Conservation (phyloP, 2,888 invertebrate species). For the Xanthia togata region DNA sequence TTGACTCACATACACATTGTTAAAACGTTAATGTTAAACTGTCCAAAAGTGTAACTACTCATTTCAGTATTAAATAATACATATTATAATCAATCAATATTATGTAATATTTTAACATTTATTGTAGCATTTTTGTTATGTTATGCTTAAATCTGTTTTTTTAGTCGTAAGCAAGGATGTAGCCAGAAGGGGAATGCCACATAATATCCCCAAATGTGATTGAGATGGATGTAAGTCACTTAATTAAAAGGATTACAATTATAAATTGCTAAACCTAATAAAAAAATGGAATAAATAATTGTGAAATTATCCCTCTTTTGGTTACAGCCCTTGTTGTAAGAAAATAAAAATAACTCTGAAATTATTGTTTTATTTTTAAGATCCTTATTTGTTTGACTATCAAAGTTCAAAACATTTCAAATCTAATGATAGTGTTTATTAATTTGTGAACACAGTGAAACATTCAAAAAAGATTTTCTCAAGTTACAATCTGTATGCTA, state of each 20-base stretch:
- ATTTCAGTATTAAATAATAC: conserved; percentile 66
- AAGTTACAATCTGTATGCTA: background rate
- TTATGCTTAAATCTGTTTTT: conserved; percentile 79
- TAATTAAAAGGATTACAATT: background rate
- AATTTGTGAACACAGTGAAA: background rate
- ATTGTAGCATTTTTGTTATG: conserved; percentile 80
- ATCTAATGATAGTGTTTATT: background rate
- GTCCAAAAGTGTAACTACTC: conserved; percentile 60
- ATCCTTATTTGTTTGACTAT: background rate
- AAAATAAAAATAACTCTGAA: conserved; percentile 56
- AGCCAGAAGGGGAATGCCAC: conserved; percentile 20
- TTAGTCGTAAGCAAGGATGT: conserved; percentile 74
- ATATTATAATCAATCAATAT: conserved; percentile 53
- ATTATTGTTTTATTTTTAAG: conserved; percentile 35
- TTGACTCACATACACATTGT: background rate
- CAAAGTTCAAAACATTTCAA: background rate
- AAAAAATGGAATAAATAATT: too few relatives aligned
- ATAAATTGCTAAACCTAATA: background rate
- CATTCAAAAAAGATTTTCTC: background rate
- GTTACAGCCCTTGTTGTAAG: conserved; percentile 42
- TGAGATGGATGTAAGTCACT: background rate
- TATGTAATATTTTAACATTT: conserved; percentile 70
- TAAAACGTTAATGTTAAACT: background rate
- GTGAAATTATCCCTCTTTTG: conserved; percentile 30
- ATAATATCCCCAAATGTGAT: background rate